Percentiles rank a stretch among this genome's conserved stretches.
Conservation (phyloP, 2,888 invertebrate genomes). For the Hermaeophaga mercurialis region DNA sequence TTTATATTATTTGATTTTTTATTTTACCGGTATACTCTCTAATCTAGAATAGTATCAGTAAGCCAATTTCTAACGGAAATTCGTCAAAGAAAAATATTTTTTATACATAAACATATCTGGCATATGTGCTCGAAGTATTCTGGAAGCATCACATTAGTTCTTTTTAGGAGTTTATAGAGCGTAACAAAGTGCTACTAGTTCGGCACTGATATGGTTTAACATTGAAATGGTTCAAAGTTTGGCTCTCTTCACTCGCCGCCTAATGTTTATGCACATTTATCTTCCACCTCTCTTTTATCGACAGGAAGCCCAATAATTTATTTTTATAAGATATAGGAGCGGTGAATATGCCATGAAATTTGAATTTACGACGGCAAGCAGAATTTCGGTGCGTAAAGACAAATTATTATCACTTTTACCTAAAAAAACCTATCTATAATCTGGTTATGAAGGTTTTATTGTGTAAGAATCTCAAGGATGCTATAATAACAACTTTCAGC, state of each 20-base stretch:
- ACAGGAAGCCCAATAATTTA: neutral
- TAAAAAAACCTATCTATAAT: no score
- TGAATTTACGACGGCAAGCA: neutral
- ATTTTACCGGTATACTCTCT: no score
- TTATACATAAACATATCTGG: no score
- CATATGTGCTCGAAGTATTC: neutral
- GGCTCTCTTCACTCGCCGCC: neutral
- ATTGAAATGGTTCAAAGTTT: constrained; percentile 6
- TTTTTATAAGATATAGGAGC: constrained; percentile 1
- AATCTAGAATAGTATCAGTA: no score
- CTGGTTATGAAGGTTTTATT: no score
- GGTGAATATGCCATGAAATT: no score
- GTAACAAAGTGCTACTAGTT: constrained; percentile 4
- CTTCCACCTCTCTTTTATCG: neutral
- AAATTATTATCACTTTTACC: no score
- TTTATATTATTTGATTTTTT: no score
- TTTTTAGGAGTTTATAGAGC: constrained; percentile 1
- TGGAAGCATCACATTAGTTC: neutral
- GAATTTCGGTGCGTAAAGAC: neutral
- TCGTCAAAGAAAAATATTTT: no score
- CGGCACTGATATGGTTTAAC: constrained; percentile 7
- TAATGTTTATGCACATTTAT: constrained; percentile 9
- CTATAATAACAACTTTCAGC: no score
- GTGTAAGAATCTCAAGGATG: no score
- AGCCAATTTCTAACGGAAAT: no score